Evolutionary conservation across 2,113 vertebrate genomes (phyloP).

Genomic region (Poecilia latipinna): DNA sequence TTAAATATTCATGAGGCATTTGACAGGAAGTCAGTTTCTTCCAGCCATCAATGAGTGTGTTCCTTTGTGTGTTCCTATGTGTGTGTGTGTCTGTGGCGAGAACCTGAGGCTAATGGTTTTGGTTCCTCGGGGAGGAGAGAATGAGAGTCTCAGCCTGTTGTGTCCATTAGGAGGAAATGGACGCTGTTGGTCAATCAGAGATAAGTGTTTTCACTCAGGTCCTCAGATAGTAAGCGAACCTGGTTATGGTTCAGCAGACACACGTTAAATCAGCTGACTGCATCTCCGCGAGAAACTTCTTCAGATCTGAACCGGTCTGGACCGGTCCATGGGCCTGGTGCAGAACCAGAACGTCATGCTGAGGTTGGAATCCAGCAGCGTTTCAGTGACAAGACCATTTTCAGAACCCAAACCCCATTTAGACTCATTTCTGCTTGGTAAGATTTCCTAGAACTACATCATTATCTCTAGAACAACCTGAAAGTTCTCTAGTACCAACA

Average conservation of each 20-base stretch:
- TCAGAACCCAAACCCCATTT: neutral
- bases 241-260: slow-evolving; percentile 12
- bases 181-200: slow-evolving; percentile 31
- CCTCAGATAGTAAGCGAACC: slow-evolving; percentile 37
- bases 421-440: too few relatives aligned
- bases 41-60: slow-evolving; percentile 18
- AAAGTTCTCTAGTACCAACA: neutral
- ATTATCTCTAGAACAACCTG: neutral
- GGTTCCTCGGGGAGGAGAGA: slow-evolving; percentile 45
- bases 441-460: too few relatives aligned
- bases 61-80: neutral
- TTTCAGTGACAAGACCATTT: neutral
- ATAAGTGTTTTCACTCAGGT: slow-evolving; percentile 49
- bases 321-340: neutral
- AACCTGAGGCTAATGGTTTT: slow-evolving; percentile 47
- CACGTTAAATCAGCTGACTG: slow-evolving; percentile 1
- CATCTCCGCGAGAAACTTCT: neutral
- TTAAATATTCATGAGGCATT: slow-evolving; percentile 48
- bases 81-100: slow-evolving; percentile 10
- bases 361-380: neutral
- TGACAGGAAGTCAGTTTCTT: slow-evolving; percentile 33
- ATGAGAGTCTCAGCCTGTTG: slow-evolving; percentile 24
- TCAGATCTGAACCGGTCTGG: neutral
- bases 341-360: neutral
- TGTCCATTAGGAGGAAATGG: slow-evolving; percentile 73